Percentiles rank a stretch among this genome's conserved stretches.
phyloP scores from a whole-genome alignment of 1,140 invertebrate genomes.

The Teleopsis dalmanni region DNA sequence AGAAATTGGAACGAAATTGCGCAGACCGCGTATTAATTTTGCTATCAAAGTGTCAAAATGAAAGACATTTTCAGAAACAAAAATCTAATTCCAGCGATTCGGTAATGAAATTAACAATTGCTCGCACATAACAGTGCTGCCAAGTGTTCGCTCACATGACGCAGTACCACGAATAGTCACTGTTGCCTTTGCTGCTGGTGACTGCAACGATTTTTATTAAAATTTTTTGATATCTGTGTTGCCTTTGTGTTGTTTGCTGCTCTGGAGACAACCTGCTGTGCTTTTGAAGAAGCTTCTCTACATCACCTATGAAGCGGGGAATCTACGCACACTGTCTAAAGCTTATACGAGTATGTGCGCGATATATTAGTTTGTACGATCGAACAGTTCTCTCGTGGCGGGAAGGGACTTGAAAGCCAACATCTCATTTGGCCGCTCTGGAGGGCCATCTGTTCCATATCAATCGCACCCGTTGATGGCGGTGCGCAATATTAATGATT shows the following conservation, averaged over 20 bases:
- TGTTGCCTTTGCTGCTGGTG: no score
- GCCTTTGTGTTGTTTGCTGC: neutral
- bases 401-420: no score
- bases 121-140: neutral
- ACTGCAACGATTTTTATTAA: no score
- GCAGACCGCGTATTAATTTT: slow-evolving; percentile 5
- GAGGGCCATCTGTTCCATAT: slow-evolving; percentile 13
- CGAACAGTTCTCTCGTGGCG: no score
- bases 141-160: no score
- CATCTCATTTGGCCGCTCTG: no score
- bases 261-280: slow-evolving; percentile 13
- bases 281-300: neutral
- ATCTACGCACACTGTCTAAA: no score
- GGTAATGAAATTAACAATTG: neutral
- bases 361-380: no score
- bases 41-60: slow-evolving; percentile 12
- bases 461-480: slow-evolving; percentile 11
- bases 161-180: no score
- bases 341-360: no score
- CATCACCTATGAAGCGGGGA: neutral
- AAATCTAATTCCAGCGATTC: slow-evolving; percentile 3
- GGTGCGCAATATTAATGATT: slow-evolving; percentile 10
- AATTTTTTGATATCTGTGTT: no score
- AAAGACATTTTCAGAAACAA: slow-evolving; percentile 9
- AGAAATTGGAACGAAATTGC: slow-evolving; percentile 1